Evolutionary conservation across 2,113 vertebrate species (phyloP), one percentile per base, ranked within the genome.

Genomic region (Myiagra hebetior): DNA sequence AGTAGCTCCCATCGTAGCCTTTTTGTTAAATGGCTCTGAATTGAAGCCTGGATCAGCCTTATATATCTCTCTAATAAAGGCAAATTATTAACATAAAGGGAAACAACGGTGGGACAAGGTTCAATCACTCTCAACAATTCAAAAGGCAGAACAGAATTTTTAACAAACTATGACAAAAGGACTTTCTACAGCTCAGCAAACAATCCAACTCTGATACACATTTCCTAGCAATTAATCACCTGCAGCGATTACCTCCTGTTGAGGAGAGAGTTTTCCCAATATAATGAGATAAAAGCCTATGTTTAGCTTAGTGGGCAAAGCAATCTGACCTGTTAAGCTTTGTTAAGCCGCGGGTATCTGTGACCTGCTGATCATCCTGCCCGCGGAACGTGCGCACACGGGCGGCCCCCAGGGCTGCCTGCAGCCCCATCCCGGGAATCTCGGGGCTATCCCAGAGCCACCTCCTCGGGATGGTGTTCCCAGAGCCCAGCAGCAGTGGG

Each of bases 221-320:
- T 59, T 89, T 74, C 42, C 50, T 33, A 72, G 52, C 10, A 59
- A 89, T 95, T 47, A 95, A 81, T 78, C 91, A 95, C 47, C 73
- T 80, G 44, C 76, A 92, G 69, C 0, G 33, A 91, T 87, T 77
- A 56, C 72, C 20, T 85, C 35, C 47, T 44, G 44, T 11, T 46
- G 44, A 28, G 50, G 42, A 62, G 33, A 56, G 57, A 23, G 7
- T 74, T 93, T 87, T 70, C 11, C 90, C 59, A 35, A 50, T 41
- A 73, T 93, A 96, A 91, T 57, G 84, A 65, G 92, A 96, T 95
- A 59, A 91, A 91, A 52, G 55, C 35, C 93, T 95, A 63, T 67
- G 33, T 96, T 84, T 77, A 92, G 89, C 63, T 95, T 70, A 69
- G 20, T 19, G 91, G 64, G 76, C 64, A 64, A 84, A 91, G 80